Evolutionary conservation across 2,113 vertebrate species (phyloP), one percentile per base, ranked within the genome.

Genomic region (Sakesphorus luctuosus): DNA sequence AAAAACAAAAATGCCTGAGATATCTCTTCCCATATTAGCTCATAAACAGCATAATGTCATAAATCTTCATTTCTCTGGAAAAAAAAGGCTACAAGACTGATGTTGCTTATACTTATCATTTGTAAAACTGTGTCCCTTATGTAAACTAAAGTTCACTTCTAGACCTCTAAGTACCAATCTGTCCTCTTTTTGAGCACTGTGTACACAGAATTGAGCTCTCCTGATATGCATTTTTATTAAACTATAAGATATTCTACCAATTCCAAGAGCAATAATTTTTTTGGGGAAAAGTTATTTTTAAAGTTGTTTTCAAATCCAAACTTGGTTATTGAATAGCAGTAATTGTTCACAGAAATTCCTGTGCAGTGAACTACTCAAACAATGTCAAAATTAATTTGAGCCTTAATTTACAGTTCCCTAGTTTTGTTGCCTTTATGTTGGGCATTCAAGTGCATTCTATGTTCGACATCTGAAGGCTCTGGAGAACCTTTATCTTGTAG

Each of bases 401-500:
- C 23, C 63, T 78, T 74, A 43, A 87, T 92, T 86, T 84, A 87
- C 88, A 81, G 4, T 68, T 79, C 68, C 65, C 65, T 56, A 31
- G 10, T 2, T 90, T 95, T 95, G 69, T 90, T 94, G 65, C 12
- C 19, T 25, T 66, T 66, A 20, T 21, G 35, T 69, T 43, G 35
- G 91, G 95, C 86, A 29, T 49, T 65, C 4, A 65, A 74, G 15
- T 44, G 33, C 90, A 90, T 96, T 96, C 96, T 84, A 87, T 72
- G 36, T 76, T 92, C 97, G 91, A 90, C 83, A 88, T 83, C 77
- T 77, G 75, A 95, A n/a, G n/a, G 84, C 80, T 90, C 84, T 91
- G 26, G 29, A 62, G 43, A 79, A 86, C 46, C 46, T 90, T 84
- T 46, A 88, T 46, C 49, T 97, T 94, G 55, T 79, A 95, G 80